Percentiles rank a stretch among this genome's conserved stretches.
Evolutionary conservation across 2,113 vertebrate species (phyloP).

Genomic region (Actenoides hombroni): DNA sequence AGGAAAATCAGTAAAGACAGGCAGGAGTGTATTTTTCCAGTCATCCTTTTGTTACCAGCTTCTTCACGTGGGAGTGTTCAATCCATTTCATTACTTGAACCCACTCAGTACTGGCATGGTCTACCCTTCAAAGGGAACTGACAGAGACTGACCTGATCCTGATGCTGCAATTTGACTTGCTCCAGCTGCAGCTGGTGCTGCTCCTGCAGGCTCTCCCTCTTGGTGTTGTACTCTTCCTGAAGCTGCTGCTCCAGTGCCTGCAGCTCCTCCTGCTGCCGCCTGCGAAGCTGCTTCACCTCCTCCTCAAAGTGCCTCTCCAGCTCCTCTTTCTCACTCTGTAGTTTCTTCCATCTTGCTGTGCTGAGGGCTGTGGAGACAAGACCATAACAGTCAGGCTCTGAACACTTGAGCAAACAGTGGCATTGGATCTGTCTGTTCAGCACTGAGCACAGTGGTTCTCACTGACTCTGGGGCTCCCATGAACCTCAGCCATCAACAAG

Average conservation of each 20-base stretch:
- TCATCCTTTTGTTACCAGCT: neutral
- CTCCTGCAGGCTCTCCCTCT: constrained; percentile 74
- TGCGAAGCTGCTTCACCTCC: constrained; percentile 78
- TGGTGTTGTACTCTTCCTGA: constrained; percentile 70
- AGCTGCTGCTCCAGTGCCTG: constrained; percentile 81
- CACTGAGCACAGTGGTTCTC: neutral
- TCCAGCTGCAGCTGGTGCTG: constrained; percentile 74
- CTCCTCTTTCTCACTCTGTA: constrained; percentile 89
- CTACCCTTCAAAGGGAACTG: neutral
- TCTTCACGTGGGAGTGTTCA: neutral
- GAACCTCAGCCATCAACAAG: neutral
- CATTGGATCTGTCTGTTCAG: fast-evolving
- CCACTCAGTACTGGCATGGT: neutral
- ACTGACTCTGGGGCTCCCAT: fast-evolving
- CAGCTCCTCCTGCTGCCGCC: constrained; percentile 84
- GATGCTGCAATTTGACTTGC: constrained; percentile 67
- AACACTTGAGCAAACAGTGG: neutral
- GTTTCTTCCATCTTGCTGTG: constrained; percentile 81
- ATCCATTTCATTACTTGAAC: neutral
- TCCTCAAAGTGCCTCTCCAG: constrained; percentile 84
- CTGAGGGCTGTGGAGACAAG: constrained; percentile 78
- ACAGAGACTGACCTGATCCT: constrained; percentile 80
- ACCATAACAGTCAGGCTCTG: neutral
- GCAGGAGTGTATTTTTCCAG: neutral
- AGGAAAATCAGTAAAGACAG: neutral